A percentile compares a stretch with the other conserved stretches of the same genome.
These are phyloP conservation scores for Sterrhoptilus dennistouni DNA, from an alignment of 2,113 vertebrate species.

Conservation along the genomic window DNA sequence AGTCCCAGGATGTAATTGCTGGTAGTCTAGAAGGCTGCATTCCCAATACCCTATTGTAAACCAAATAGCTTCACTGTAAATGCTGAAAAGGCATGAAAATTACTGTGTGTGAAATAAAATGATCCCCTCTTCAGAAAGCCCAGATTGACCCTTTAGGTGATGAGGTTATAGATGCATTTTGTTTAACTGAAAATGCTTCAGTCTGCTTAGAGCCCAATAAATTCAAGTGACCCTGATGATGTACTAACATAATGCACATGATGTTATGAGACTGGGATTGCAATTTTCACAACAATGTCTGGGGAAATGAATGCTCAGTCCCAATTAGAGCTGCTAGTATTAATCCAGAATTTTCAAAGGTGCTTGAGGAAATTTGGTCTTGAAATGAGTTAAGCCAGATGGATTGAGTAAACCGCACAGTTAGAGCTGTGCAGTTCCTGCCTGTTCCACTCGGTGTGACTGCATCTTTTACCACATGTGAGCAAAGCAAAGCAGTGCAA, in stretches of 20 bases:
- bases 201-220: neutral
- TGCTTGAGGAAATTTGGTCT: slow-evolving; percentile 18
- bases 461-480: neutral
- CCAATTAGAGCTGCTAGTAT: neutral
- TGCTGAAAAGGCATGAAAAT: neutral
- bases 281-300: neutral
- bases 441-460: neutral
- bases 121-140: neutral
- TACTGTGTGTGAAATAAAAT: neutral
- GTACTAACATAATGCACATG: neutral
- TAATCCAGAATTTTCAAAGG: neutral
- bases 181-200: neutral
- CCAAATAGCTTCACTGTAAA: neutral
- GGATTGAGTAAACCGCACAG: neutral
- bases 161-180: neutral
- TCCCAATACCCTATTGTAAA: neutral
- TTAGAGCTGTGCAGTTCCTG: neutral
- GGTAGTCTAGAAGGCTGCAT: neutral
- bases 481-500: neutral
- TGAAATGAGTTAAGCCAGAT: neutral
- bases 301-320: neutral
- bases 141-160: neutral
- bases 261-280: neutral
- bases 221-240: neutral
- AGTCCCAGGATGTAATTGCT: neutral